Evolutionary conservation across 1,140 invertebrate species (phyloP), one percentile per base, ranked within the genome.

Genomic region (Amyelois transitella): DNA sequence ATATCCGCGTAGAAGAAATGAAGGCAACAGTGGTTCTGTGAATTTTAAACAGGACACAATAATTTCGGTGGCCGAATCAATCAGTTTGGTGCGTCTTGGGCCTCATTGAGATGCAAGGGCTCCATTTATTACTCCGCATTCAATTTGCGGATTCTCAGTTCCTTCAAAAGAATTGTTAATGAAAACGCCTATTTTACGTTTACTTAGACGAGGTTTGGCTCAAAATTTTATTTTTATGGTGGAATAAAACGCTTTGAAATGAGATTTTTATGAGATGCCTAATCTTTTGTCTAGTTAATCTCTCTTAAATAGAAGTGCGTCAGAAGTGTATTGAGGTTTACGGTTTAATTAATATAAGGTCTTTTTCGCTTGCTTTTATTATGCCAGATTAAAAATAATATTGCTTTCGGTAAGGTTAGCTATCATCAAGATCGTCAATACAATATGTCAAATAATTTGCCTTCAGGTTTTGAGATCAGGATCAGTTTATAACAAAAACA

Each of bases 81-180:
- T 78, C 69, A 77, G 71, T 58, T 62, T 69, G 64, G 68, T 79
- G 72, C 64, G 69, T 64, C 66, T 72, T 64, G 61, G 47, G 60
- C 53, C 77, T 84, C 75, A 81, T 84, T 81, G 66, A 81, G 72
- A 84, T 84, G 81, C 78, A 81, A 79, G 71, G 65, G 71, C 65
- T 72, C 62, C 71, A 66, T 76, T 77, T 75, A 69, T 72, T 72
- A 61, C 63, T 72, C 68, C 61, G 69, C 68, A 75, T 76, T 77
- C 73, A 75, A 80, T 80, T 76, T 75, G 44, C 56, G 25, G 58
- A 58, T 58, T 53, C 51, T 25, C 44, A 52, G 45, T 48, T 53
- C 50, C 56, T 54, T 60, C 49, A 22, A 17, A 52, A 55, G 53
- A 60, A 60, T 53, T 55, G 58, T 60, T 60, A 60, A 60, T 60